Evolutionary conservation across 2,888 invertebrate species (phyloP).

Genomic region (Pachydiplax longipennis): DNA sequence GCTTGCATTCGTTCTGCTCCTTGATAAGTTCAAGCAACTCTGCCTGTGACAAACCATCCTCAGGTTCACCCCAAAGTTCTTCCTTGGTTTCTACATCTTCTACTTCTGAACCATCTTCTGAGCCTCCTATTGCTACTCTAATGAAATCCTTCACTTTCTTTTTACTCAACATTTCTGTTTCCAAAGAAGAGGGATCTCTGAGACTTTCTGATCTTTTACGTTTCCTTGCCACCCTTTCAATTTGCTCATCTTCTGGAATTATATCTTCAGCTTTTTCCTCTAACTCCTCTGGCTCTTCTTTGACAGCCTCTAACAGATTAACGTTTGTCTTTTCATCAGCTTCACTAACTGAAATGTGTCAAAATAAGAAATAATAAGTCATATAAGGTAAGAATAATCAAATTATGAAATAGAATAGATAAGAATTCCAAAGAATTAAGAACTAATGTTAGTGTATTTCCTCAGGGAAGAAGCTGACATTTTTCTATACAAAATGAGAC

Average conservation of each 20-base stretch:
- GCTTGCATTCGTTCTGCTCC: background rate
- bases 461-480: no score
- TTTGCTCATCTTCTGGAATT: background rate
- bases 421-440: no score
- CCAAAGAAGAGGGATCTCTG: background rate
- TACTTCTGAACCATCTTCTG: background rate
- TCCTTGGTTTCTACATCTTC: background rate
- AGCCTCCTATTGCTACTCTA: background rate
- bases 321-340: background rate
- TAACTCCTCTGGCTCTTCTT: background rate
- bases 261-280: background rate
- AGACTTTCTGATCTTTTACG: background rate
- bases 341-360: background rate
- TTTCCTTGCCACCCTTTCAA: background rate
- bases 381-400: no score
- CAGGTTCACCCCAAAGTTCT: background rate
- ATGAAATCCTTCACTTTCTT: slow-evolving; percentile 1
- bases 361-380: no score
- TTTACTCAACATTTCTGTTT: background rate
- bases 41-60: background rate
- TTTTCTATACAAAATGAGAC: no score
- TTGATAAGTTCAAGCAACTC: slow-evolving; percentile 3
- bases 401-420: no score
- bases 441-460: no score
- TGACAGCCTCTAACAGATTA: background rate